phyloP scores from a whole-genome alignment of 1,140 invertebrate genomes.

The Cheumatopsyche charites region DNA sequence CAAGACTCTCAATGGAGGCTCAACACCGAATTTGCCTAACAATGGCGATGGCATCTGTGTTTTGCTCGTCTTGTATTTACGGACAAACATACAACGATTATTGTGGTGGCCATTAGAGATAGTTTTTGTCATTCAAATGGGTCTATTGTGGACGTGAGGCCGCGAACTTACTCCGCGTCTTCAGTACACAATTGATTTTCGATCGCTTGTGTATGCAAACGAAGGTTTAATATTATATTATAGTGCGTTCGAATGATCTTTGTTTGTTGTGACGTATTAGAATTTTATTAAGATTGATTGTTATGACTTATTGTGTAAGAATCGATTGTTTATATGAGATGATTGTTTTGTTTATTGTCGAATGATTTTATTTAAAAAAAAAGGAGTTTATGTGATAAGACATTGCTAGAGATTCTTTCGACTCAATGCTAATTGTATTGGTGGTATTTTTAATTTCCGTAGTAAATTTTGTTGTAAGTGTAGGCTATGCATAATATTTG shows the following conservation, averaged over 20 bases:
- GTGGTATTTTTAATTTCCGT: no score
- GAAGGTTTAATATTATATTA: background rate
- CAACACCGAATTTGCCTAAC: conserved; percentile 37
- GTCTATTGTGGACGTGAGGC: conserved; percentile 9
- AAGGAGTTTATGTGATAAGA: no score
- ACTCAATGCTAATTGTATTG: no score
- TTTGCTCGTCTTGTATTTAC: conserved; percentile 33
- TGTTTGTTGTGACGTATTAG: no score
- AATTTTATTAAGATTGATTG: no score
- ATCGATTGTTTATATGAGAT: no score
- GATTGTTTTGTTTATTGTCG: no score
- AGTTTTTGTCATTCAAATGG: conserved; percentile 38
- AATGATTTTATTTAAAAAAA: no score
- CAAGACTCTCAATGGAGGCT: conserved; percentile 31
- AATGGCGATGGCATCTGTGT: conserved; percentile 39
- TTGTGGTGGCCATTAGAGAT: conserved; percentile 28
- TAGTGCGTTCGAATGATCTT: conserved; percentile 5
- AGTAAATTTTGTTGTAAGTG: no score
- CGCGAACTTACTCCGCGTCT: background rate
- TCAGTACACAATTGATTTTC: conserved; percentile 58
- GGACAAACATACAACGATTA: conserved; percentile 41
- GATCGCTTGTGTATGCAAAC: conserved; percentile 56
- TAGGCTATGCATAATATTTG: no score
- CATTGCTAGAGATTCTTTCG: no score
- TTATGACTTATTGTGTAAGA: no score